Evolutionary conservation across 2,113 vertebrate genomes (phyloP), one percentile per base, ranked within the genome.

Genomic region (Channa maculata): DNA sequence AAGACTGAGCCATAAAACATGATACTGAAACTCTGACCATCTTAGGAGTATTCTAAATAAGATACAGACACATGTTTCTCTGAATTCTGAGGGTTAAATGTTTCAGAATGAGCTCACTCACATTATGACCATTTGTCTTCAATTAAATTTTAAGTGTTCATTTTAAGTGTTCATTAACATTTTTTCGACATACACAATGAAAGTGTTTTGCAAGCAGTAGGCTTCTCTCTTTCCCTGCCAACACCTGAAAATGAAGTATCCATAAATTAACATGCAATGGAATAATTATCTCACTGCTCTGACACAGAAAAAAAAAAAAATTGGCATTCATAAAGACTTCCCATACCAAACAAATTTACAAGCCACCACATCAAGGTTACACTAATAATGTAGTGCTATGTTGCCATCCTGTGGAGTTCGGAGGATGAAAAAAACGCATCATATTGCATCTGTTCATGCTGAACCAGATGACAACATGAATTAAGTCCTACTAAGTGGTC

Each of bases 361-460:
- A 74, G 58, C 57, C 63, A 49, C 8, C 55, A 52, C 79, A 58
- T 80, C 46, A 75, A 71, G 74, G 74, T 86, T 81, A 77, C 49
- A 64, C 65, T 72, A 75, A 80, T 61, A 86, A 75, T 71, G 69
- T 13, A 82, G 83, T 63, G 62, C 77, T 86, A 72, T 79, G 87
- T 79, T 88, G 87, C 81, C 83, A 88, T 91, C 85, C 81, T 84
- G 79, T 79, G 87, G 89, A 91, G 39, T 89, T 85, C 59, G 85
- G 72, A 83, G 77, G 59, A 24, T 24, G 24, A 68, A 64, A 44
- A 55, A 64, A 55, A 37, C 15, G 53, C 33, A 46, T 11, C 12
- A 37, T 13, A 33, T 8, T 71, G 65, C 67, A 62, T 63, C 61
- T 69, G 59, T 62, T 71, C 51, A 64, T 71, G 39, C 44, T 80